Base-by-base conservation (phyloP, 2,113 vertebrate genomes). In the Mixornis gularis region DNA sequence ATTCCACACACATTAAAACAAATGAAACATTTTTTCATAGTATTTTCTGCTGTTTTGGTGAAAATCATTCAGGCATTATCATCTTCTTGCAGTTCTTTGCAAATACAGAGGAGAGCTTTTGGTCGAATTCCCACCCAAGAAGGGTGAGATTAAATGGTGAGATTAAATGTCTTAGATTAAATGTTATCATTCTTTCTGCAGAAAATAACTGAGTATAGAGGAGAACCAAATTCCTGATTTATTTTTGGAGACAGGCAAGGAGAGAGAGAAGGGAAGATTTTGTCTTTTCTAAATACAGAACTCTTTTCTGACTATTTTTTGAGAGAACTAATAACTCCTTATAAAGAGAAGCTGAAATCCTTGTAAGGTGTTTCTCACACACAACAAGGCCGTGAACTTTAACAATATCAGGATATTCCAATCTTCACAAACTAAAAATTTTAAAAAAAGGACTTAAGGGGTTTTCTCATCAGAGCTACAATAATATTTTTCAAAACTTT, bases 401-500 rank as follows among this genome's bases (percentile, higher is more conserved):
- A 70, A 70, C 68, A 85, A 46, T 26, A 41, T 34, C 55, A 80
- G 56, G 32, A 59, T 86, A 84, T 32, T 74, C 15, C 73, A 59
- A 55, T 71, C 51, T 74, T 73, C 34, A 86, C 48, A 40, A 96
- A 90, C 86, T 69, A 62, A 69, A 7, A 53, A 53, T 6, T 72
- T 76, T 6, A 76, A 79, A 25, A 64, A 88, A 62, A 53, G 25
- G 52, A 17, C 30, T 92, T 90, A 74, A 52, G 2, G 5, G 36
- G 3, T 30, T 64, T 94, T 95, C n/a, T 81, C 29, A 18, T 59
- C 56, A 74, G 13, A 86, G 56, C 77, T 81, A 36, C 43, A 78
- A 81, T 74, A 89, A 69, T 41, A 86, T 80, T 95, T 88, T 74
- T n/a, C 55, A 63, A 66, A 89, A 77, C 13, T 63, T 86, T 86